Conservation (phyloP, 2,797 vertebrate genomes). For the Ciconia nigra region DNA sequence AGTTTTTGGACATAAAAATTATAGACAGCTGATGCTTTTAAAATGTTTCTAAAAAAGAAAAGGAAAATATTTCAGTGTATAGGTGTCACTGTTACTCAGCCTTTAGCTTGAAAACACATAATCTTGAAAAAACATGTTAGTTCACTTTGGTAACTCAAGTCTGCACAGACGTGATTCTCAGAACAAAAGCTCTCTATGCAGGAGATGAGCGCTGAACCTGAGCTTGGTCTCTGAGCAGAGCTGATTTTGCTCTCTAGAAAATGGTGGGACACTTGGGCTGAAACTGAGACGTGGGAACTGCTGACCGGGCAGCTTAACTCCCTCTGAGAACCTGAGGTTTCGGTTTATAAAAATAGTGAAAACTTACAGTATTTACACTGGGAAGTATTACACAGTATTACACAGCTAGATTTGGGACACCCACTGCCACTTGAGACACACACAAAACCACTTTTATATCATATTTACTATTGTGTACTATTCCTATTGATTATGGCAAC, state of each 20-base stretch:
- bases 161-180: not conserved
- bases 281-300: not conserved
- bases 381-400: too few relatives aligned
- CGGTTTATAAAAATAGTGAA: not conserved
- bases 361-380: not conserved
- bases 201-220: not conserved
- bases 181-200: not conserved
- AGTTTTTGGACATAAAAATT: not conserved
- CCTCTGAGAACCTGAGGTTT: not conserved
- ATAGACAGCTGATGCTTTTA: not conserved
- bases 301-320: not conserved
- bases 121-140: not conserved
- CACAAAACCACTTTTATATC: not conserved
- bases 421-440: not conserved
- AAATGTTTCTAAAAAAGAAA: not conserved
- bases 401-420: not conserved
- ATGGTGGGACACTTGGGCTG: rapidly evolving
- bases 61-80: not conserved
- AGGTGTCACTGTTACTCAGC: not conserved
- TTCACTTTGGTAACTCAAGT: not conserved
- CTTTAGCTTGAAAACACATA: not conserved
- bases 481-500: not conserved
- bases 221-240: not conserved
- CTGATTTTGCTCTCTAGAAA: not conserved
- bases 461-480: not conserved